Base-by-base conservation (phyloP, 2,113 vertebrate genomes). In the Periophthalmus modestus region DNA sequence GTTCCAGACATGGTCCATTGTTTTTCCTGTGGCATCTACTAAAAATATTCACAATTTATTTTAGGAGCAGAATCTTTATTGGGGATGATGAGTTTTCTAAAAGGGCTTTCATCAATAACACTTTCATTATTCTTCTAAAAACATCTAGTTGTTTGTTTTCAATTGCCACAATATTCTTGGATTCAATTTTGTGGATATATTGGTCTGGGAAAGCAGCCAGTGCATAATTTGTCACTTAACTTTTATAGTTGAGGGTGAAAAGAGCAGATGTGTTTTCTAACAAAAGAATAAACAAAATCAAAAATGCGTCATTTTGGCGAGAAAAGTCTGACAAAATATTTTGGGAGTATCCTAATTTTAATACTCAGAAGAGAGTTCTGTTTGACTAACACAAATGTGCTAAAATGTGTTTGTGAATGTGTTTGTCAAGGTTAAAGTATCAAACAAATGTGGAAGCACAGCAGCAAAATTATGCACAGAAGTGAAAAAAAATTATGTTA, bases 141-240 rank as follows among this genome's bases (percentile, higher is more conserved):
- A 13, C 28, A 33, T 61, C 4, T 61, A 33, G 58, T 61, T 4
- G 14, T 16, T 61, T 28, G 58, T 33, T 61, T 62, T 34, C 4
- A 62, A 62, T 15, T 34, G 28, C 24, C 59, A 62, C 33, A 33
- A 62, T 21, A 55, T 55, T 9, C 52, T 21, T 55, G 52, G 52
- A 55, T 19, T 62, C 6, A 18, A 34, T 18, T 34, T 9, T 34
- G 28, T 62, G 16, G 15, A 34, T 62, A 34, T 62, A 62, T 34
- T 34, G 59, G 24, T 62, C 59, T 34, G 59, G 59, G 24, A 61
- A 61, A 18, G 15, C 59, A 62, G 28, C 59, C 59, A 62, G 59
- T 18, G 28, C 28, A 34, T 62, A 34, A 34, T 18, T 33, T 36
- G 59, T 34, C 28, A 62, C 28, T 62, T 62, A 34, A 62, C 28